Evolutionary conservation across 2,888 invertebrate genomes (phyloP).

Genomic region (Sphaerophoria taeniata): DNA sequence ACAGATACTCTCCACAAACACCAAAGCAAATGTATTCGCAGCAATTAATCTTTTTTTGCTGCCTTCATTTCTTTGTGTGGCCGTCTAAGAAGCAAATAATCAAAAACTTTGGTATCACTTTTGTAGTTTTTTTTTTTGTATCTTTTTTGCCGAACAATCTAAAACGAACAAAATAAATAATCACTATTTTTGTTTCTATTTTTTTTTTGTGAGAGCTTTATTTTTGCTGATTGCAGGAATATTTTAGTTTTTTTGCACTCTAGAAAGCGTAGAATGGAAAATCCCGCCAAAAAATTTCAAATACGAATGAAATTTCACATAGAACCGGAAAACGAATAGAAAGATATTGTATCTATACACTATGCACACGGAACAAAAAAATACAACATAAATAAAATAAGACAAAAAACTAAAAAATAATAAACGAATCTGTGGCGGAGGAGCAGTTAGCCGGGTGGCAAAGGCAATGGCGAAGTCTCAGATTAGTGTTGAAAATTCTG

Average conservation of each 20-base stretch:
- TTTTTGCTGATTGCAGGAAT: constrained; percentile 59
- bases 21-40: constrained; percentile 52
- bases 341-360: constrained; percentile 30
- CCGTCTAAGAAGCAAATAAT: constrained; percentile 54
- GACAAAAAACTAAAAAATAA: constrained; percentile 31
- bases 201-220: constrained; percentile 4
- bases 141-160: constrained; percentile 15
- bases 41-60: constrained; percentile 50
- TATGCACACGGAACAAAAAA: constrained; percentile 21
- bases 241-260: constrained; percentile 49
- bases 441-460: constrained; percentile 2
- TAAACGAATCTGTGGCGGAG: constrained; percentile 34
- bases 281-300: constrained; percentile 73
- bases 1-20: constrained; percentile 52
- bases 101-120: constrained; percentile 51
- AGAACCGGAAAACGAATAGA: constrained; percentile 65
- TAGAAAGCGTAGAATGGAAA: constrained; percentile 72
- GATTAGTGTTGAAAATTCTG: constrained; percentile 28
- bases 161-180: constrained; percentile 66
- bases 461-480: constrained; percentile 30
- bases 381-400: constrained; percentile 20
- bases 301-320: constrained; percentile 66
- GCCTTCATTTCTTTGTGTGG: constrained; percentile 54
- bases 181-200: constrained; percentile 43
- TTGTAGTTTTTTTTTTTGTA: constrained; percentile 27